phyloP scores from a whole-genome alignment of 2,113 vertebrate species.

The Coptodon rendalli region DNA sequence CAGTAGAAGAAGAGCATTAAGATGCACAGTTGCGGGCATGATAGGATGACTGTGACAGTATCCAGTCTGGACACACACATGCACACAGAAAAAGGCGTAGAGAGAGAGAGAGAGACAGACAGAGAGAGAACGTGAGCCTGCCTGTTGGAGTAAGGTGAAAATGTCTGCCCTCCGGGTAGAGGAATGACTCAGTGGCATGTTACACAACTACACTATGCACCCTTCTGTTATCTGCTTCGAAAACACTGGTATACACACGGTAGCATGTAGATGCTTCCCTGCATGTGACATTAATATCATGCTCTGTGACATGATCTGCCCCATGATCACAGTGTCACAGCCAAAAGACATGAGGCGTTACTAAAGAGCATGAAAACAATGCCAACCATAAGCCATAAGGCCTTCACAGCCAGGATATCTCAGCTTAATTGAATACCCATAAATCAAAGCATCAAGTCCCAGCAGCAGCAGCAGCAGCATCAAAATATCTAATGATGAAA shows the following conservation, averaged over 20 bases:
- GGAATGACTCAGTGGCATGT: conserved; percentile 33
- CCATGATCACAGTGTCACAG: not conserved
- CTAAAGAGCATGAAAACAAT: not conserved
- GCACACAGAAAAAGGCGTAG: not conserved
- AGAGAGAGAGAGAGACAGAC: not conserved
- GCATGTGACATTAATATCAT: not conserved
- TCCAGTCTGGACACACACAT: not conserved
- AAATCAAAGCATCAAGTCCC: not conserved
- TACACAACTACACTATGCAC: conserved; percentile 19
- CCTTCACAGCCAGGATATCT: not conserved
- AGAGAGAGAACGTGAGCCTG: conserved; percentile 35
- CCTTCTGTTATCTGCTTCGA: not conserved
- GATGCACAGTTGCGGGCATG: not conserved
- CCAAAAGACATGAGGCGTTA: not conserved
- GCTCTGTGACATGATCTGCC: not conserved
- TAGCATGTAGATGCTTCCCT: not conserved
- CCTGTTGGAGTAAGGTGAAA: conserved; percentile 37
- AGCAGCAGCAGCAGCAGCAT: not conserved
- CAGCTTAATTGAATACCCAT: not conserved
- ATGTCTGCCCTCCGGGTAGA: conserved; percentile 33
- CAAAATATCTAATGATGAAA: not conserved
- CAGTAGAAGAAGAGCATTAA: not conserved
- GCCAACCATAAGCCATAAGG: not conserved
- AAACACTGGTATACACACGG: not conserved
- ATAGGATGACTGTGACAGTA: not conserved